A percentile compares a stretch with the other conserved stretches of the same genome.
phyloP scores from a whole-genome alignment of 2,888 invertebrate genomes.

The Dichetophora obliterata region DNA sequence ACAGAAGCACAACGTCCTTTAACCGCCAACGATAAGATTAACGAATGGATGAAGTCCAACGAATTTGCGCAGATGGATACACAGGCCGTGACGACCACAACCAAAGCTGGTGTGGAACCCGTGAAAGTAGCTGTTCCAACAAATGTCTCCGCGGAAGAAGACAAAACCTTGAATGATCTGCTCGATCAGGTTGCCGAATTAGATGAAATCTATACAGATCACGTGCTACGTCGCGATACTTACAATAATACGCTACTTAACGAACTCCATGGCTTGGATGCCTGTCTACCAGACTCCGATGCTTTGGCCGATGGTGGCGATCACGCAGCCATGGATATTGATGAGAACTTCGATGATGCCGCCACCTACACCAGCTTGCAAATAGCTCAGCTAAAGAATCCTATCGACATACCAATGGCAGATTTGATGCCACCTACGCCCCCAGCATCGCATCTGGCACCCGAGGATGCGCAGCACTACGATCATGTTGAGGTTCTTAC shows the following conservation, averaged over 20 bases:
- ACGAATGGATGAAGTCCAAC: slow-evolving; percentile 68
- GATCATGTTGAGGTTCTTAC: slow-evolving; percentile 69
- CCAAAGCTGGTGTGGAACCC: slow-evolving; percentile 19
- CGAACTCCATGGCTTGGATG: slow-evolving; percentile 60
- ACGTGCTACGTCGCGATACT: slow-evolving; percentile 75
- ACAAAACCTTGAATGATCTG: slow-evolving; percentile 78
- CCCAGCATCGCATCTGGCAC: slow-evolving; percentile 61
- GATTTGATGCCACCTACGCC: slow-evolving; percentile 72
- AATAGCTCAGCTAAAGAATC: slow-evolving; percentile 85
- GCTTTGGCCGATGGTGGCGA: slow-evolving; percentile 37
- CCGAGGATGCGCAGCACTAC: slow-evolving; percentile 69
- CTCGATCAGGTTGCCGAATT: slow-evolving; percentile 84
- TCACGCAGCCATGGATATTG: slow-evolving; percentile 70
- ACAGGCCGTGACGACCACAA: slow-evolving; percentile 37
- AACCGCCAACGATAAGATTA: slow-evolving; percentile 65
- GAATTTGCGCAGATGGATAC: slow-evolving; percentile 53
- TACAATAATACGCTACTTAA: slow-evolving; percentile 63
- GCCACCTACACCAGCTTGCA: slow-evolving; percentile 88
- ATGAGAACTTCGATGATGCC: slow-evolving; percentile 80
- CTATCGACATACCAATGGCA: slow-evolving; percentile 77
- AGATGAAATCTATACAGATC: slow-evolving; percentile 85
- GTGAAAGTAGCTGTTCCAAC: slow-evolving; percentile 8
- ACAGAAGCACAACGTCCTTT: slow-evolving; percentile 51
- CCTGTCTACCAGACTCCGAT: slow-evolving; percentile 51
- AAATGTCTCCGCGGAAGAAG: slow-evolving; percentile 66